Evolutionary conservation across 2,113 vertebrate species (phyloP), one percentile per base, ranked within the genome.

Genomic region (Colossoma macropomum): DNA sequence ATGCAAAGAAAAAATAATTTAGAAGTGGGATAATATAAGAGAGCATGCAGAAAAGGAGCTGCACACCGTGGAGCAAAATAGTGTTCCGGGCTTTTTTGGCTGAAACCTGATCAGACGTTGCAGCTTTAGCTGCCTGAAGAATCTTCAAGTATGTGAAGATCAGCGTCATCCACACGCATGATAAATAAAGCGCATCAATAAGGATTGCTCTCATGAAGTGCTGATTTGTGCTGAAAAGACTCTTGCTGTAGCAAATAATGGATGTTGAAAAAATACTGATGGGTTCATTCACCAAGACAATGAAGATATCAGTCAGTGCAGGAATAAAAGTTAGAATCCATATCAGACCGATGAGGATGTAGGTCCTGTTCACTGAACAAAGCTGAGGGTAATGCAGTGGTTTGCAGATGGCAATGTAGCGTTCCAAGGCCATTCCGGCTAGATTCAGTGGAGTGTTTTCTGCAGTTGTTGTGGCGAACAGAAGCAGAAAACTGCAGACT

Each of bases 361-460:
- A 87, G 19, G 89, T 84, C 12, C 88, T 82, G 56, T 56, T 79
- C 27, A 87, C 84, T 0, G 89, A 89, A 38, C 89, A 90, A 34
- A 92, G 66, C 50, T 88, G 84, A 15, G 69, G 9, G 71, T 92
- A 89, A 54, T 87, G 89, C 10, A 90, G 84, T 12, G 92, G 87
- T 17, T 66, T 68, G 32, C 91, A 91, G 15, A 91, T 81, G 3
- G 91, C 91, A 0, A 91, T 73, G 78, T 89, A 92, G n/a, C 87
- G 87, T 65, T 93, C 91, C 0, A 93, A 38, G 1, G 91, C 91
- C 92, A 92, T 92, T 48, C 81, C 77, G 1, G 91, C 87, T 65
- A 93, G 83, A 76, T 86, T 93, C 83, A 93, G 77, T 28, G 88
- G 86, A 45, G 85, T 90, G 86, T 86, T 92, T 56, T 79, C 87